Percentiles rank a stretch among this genome's conserved stretches.
Conservation (phyloP, 1,140 invertebrate genomes). For the Leguminivora glycinivorella region DNA sequence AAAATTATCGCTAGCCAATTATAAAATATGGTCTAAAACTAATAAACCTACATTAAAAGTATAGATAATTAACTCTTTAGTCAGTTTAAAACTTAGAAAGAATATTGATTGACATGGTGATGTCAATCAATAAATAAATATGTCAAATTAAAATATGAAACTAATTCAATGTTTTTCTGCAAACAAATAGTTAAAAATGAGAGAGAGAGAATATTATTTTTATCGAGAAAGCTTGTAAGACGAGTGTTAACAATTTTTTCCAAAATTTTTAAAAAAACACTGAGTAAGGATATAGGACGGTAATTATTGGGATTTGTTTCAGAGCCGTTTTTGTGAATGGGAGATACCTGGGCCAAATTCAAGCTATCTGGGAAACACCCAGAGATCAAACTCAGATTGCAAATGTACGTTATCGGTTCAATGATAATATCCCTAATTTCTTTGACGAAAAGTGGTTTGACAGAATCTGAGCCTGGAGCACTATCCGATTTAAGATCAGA, state of each 20-base stretch:
- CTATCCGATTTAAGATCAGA: conserved; percentile 9
- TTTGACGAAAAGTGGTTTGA: neutral
- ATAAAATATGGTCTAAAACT: too few relatives aligned
- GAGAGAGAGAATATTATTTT: neutral
- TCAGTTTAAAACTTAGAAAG: too few relatives aligned
- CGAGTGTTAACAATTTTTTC: neutral
- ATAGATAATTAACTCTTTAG: too few relatives aligned
- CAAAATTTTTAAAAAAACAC: neutral
- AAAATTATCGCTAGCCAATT: too few relatives aligned
- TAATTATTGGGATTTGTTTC: neutral
- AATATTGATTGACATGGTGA: too few relatives aligned
- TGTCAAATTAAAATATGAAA: too few relatives aligned
- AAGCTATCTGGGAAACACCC: neutral
- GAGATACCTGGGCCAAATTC: neutral
- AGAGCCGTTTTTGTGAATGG: neutral
- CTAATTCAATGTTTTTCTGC: too few relatives aligned
- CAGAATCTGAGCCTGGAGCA: neutral
- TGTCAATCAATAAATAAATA: too few relatives aligned
- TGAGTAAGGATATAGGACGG: neutral
- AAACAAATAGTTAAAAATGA: too few relatives aligned
- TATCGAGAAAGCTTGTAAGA: neutral
- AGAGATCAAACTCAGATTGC: neutral
- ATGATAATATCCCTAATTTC: neutral
- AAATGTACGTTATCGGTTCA: neutral
- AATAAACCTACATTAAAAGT: too few relatives aligned